These are phyloP conservation scores for Disparrhopalites patrizii DNA, from an alignment of 2,888 invertebrate genomes.

Conservation along the genomic window DNA sequence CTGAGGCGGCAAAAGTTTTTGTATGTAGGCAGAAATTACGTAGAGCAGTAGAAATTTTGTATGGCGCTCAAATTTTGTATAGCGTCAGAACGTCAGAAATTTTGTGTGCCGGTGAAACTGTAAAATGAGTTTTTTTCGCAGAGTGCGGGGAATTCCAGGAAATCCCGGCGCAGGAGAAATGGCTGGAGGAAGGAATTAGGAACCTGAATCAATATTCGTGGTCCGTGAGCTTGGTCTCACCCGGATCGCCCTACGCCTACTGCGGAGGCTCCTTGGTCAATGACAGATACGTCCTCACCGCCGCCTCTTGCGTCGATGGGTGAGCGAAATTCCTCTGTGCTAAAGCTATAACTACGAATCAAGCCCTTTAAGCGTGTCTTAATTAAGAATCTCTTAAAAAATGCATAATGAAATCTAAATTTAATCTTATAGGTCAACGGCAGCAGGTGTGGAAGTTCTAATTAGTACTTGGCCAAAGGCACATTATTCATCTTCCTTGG, in stretches of 20 bases:
- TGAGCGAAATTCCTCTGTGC: conserved; percentile 14
- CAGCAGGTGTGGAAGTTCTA: conserved; percentile 38
- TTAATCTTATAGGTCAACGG: conserved; percentile 23
- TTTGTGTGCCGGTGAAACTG: no score
- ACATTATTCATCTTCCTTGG: conserved; percentile 20
- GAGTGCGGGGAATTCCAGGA: conserved; percentile 36
- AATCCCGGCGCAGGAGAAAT: conserved; percentile 25
- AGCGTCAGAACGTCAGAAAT: no score
- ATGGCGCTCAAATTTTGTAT: no score
- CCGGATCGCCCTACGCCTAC: conserved; percentile 33
- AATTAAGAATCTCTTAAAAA: background rate
- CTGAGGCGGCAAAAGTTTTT: background rate
- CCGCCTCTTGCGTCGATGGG: conserved; percentile 43
- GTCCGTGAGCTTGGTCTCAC: conserved; percentile 40
- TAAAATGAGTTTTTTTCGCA: conserved; percentile 28
- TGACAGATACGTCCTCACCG: conserved; percentile 38
- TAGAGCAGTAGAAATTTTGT: background rate
- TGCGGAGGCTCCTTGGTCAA: conserved; percentile 36
- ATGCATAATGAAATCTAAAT: background rate
- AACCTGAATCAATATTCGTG: conserved; percentile 38
- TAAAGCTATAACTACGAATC: no score
- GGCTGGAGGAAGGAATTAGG: conserved; percentile 38
- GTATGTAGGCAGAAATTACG: background rate
- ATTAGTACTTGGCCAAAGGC: conserved; percentile 43
- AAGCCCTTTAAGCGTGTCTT: no score